Evolutionary conservation across 2,797 vertebrate species (phyloP), one percentile per base, ranked within the genome.

Genomic region (Chiroxiphia lanceolata): DNA sequence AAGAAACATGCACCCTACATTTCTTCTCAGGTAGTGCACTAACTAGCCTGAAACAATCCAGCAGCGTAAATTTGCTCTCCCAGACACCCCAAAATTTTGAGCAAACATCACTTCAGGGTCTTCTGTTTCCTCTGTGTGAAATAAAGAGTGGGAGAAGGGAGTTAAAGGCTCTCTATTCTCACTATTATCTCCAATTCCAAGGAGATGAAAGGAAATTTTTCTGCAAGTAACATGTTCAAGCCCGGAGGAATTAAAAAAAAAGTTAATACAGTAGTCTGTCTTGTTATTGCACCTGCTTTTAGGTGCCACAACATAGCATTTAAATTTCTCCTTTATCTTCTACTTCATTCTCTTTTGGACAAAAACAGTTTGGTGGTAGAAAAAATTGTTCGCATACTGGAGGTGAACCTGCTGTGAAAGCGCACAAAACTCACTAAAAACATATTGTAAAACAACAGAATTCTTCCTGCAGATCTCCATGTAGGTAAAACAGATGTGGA

Each of bases 1-100:
- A 87, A 85, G 48, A 67, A 78, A 76, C 0, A 1, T 0, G 10
- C 6, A 36, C 8, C 29, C 51, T 13, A 23, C 0, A 2, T 48
- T 85, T 84, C 36, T 61, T n/a, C 74, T 68, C 26, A 38, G 2
- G 27, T 8, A 82, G 13, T 3, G 13, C 3, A 1, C 26, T 36
- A 68, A 63, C 12, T 40, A 45, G 51, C 21, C 47, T 13, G 21
- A 40, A 82, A 60, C 10, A 71, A 60, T 15, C 2, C 0, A 69
- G 14, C 9, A n/a, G 14, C 3, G 5, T 17, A 48, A 71, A 15
- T 1, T 31, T 7, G 10, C 29, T 84, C 70, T 75, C 26, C 17
- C 40, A 33, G 29, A n/a, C 26, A 77, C 27, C 11, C 31, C n/a
- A 48, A 48, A 81, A 56, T 10, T 69, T 60, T 33, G 13, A 45